Evolutionary conservation across 1,140 invertebrate species (phyloP), one percentile per base, ranked within the genome.

Genomic region (Glomeris maerens): DNA sequence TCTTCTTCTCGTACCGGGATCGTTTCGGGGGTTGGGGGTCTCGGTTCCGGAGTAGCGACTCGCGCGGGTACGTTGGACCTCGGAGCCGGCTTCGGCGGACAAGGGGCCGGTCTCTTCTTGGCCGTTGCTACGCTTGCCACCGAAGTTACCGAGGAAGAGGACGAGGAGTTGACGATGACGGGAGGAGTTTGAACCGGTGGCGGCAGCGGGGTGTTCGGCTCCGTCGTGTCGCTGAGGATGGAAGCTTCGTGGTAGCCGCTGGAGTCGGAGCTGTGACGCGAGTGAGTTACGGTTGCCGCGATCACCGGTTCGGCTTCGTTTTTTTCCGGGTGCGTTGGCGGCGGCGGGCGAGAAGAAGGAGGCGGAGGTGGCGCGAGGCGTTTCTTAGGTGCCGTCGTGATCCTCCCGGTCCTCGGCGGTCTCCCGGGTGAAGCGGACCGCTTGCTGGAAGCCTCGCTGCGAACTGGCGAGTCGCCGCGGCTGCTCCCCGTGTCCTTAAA

Each of bases 201-300:
- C 60, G 1, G 64, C 58, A 20, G 59, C 50, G 55, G n/a, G n/a
- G n/a, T n/a, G n/a, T n/a, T n/a, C n/a, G n/a, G n/a, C 31, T 57
- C 59, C 22, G 67, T 62, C 48, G 58, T 74, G 56, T 79, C 77
- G 55, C 79, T 79, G 44, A 81, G 66, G 5, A 81, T 70, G 2
- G 79, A 81, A 5, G 80, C 74, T 59, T 83, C 80, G 61, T 83
- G 80, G 60, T 82, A 83, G 1, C 80, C 81, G 47, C 78, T 81
- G 54, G 79, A 82, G 62, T 83, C 80, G 55, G 79, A 81, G 63
- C 78, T 81, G 57, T 81, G 81, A 47, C 80, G 69, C 3, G 79
- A 82, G 68, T 82, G 80, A 60, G 72, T 74, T 36, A 76, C 74
- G 7, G 52, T 46, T 27, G 38, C 52, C 20, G 44, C 47, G 20